phyloP scores from a whole-genome alignment of 1,140 invertebrate species.

The Fopius arisanus region DNA sequence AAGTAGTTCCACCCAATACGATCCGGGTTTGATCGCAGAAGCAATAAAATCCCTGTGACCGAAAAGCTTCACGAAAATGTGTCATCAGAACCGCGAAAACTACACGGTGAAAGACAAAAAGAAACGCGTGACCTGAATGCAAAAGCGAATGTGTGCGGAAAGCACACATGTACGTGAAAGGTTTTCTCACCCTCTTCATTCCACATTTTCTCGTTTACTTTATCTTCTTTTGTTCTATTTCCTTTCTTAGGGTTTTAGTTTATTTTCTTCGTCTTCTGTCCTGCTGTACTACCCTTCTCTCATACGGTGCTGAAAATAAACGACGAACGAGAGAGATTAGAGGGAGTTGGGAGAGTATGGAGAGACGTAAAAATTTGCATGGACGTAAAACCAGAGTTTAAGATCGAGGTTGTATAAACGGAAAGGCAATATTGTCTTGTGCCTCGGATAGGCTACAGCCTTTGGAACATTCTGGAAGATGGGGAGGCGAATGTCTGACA shows the following conservation, averaged over 20 bases:
- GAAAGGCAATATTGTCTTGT: slow-evolving; percentile 4
- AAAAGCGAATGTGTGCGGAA: background rate
- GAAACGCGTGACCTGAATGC: slow-evolving; percentile 27
- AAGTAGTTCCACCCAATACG: background rate
- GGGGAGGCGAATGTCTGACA: slow-evolving; percentile 22
- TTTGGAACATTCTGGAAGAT: slow-evolving; percentile 7
- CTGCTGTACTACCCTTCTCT: background rate
- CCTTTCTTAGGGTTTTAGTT: background rate
- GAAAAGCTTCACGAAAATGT: slow-evolving; percentile 33
- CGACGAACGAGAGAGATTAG: background rate
- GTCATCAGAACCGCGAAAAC: slow-evolving; percentile 19
- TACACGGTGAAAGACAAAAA: background rate
- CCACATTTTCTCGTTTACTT: slow-evolving; percentile 16
- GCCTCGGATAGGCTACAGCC: background rate
- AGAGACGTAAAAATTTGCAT: slow-evolving; percentile 47
- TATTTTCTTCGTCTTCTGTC: background rate
- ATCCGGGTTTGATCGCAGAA: background rate
- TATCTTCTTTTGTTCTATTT: background rate
- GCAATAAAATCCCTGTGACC: slow-evolving; percentile 38
- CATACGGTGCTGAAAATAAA: background rate
- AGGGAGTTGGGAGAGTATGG: background rate
- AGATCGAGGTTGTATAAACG: slow-evolving; percentile 29
- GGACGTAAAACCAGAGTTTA: slow-evolving; percentile 41
- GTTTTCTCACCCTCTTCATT: background rate
- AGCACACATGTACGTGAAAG: background rate